Evolutionary conservation across 2,113 vertebrate genomes (phyloP).

Genomic region (Aphyosemion australe): DNA sequence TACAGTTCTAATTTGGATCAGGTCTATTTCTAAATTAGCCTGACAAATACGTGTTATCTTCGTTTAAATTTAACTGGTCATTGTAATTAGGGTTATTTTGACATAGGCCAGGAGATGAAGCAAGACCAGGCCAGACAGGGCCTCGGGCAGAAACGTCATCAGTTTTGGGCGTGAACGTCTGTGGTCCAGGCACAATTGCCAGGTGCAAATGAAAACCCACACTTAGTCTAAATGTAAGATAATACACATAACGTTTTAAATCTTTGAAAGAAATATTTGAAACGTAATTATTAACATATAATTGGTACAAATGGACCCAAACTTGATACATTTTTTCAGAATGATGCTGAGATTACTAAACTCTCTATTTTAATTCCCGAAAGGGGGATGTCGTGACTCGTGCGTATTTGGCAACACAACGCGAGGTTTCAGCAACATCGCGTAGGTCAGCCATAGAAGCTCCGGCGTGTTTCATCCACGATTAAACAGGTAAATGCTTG

Average conservation of each 20-base stretch:
- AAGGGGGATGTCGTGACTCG: conserved; percentile 11
- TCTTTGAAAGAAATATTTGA: background rate
- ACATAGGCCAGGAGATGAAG: conserved; percentile 34
- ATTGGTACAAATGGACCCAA: background rate
- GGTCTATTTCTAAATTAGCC: background rate
- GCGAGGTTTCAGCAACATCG: conserved; percentile 41
- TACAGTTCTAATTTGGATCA: background rate
- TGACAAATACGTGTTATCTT: background rate
- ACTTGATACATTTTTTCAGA: background rate
- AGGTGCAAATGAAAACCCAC: conserved; percentile 30
- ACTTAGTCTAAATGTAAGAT: background rate
- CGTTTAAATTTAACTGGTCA: background rate
- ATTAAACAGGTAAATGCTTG: conserved; percentile 48
- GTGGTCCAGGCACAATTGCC: conserved; percentile 51
- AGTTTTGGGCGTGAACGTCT: conserved; percentile 58
- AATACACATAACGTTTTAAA: too few relatives aligned
- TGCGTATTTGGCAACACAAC: conserved; percentile 63
- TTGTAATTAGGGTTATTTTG: conserved; percentile 3
- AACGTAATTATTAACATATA: background rate
- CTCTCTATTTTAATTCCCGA: background rate
- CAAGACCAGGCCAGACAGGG: conserved; percentile 18
- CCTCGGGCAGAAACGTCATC: conserved; percentile 50
- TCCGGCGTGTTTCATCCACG: conserved; percentile 50
- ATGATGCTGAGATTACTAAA: background rate
- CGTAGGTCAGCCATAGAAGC: conserved; percentile 39